Evolutionary conservation across 2,888 invertebrate genomes (phyloP).

Genomic region (Dryobotodes eremita): DNA sequence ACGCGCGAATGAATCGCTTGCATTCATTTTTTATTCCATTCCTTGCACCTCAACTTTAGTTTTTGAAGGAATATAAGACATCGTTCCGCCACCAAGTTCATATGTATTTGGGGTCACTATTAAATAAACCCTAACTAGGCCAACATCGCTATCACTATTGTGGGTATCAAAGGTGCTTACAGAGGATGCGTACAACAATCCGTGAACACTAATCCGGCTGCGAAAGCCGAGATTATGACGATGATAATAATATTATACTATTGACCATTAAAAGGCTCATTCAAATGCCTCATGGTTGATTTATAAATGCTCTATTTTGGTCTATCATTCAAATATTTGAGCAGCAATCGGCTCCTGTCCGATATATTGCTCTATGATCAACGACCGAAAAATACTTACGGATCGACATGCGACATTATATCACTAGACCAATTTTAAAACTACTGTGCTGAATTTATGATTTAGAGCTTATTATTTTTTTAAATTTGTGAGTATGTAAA

Average conservation of each 20-base stretch:
- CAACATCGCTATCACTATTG: conserved; percentile 15
- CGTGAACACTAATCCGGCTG: conserved; percentile 33
- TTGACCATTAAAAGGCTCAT: conserved; percentile 6
- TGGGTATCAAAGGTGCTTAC: conserved; percentile 22
- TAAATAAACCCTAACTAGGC: conserved; percentile 19
- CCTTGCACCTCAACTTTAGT: not conserved
- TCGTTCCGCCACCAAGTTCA: not conserved
- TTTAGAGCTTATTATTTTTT: not conserved
- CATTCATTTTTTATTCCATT: not conserved
- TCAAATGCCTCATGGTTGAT: conserved; percentile 1
- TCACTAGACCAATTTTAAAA: conserved; percentile 28
- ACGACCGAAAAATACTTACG: conserved; percentile 1
- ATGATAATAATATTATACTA: conserved; percentile 28
- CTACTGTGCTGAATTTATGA: conserved; percentile 6
- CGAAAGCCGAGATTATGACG: conserved; percentile 18
- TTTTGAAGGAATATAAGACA: not conserved
- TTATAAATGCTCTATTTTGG: conserved; percentile 1
- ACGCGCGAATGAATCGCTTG: too few relatives aligned
- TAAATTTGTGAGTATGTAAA: not conserved
- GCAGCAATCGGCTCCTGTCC: conserved; percentile 10
- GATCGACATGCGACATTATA: conserved; percentile 30
- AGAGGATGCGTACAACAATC: conserved; percentile 13
- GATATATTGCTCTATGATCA: not conserved
- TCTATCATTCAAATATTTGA: conserved; percentile 23
- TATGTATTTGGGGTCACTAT: conserved; percentile 9